Evolutionary conservation across 2,888 invertebrate genomes (phyloP).

Genomic region (Cephus rjabovi): DNA sequence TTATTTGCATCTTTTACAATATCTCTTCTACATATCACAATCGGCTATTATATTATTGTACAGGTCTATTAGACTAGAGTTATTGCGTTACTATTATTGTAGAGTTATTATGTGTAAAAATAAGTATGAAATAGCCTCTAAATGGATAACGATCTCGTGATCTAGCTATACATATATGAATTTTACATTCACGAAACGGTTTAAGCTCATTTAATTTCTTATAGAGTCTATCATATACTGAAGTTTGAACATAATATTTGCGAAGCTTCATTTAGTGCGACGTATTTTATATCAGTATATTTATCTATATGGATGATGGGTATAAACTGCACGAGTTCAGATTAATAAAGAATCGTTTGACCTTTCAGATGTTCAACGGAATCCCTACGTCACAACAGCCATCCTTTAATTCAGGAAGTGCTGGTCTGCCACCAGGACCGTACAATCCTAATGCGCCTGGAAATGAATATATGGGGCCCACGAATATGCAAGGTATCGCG

Average conservation of each 20-base stretch:
- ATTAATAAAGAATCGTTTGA: too few relatives aligned
- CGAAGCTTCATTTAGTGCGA: background rate
- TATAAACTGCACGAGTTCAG: too few relatives aligned
- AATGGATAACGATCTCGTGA: background rate
- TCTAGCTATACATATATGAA: too few relatives aligned
- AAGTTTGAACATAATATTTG: background rate
- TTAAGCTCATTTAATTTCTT: background rate
- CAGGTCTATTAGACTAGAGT: too few relatives aligned
- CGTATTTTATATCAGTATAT: too few relatives aligned
- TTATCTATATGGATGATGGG: too few relatives aligned
- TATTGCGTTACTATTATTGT: too few relatives aligned
- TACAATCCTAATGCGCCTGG: conserved; percentile 47
- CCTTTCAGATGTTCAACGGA: conserved; percentile 55
- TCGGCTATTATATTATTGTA: too few relatives aligned
- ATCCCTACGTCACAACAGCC: conserved; percentile 52
- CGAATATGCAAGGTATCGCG: conserved; percentile 51
- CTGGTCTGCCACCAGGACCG: conserved; percentile 38
- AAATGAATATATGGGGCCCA: conserved; percentile 52
- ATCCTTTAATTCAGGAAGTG: conserved; percentile 40
- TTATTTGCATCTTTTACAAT: too few relatives aligned
- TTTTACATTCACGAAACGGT: background rate
- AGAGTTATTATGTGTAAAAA: too few relatives aligned
- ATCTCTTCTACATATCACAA: too few relatives aligned
- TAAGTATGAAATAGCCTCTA: background rate
- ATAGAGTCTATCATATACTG: background rate